Evolutionary conservation across 2,888 invertebrate genomes (phyloP).

Genomic region (Myathropa florea): DNA sequence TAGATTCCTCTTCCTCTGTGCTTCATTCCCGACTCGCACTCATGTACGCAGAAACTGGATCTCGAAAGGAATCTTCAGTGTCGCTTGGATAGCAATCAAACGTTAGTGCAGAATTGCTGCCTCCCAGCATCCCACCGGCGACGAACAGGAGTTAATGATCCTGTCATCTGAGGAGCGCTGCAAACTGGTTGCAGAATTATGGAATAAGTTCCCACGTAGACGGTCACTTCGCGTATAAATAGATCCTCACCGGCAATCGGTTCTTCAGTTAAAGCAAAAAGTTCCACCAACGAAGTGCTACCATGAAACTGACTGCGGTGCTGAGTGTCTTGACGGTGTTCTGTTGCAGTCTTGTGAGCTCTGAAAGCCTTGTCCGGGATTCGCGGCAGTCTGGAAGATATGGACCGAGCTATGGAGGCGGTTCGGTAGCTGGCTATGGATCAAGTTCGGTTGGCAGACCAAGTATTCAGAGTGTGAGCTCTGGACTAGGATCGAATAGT

Average conservation of each 20-base stretch:
- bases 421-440: conserved; percentile 40
- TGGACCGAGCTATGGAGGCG: conserved; percentile 41
- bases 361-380: conserved; percentile 38
- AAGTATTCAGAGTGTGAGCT: conserved; percentile 30
- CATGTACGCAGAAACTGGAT: conserved; percentile 38
- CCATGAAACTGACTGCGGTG: conserved; percentile 44
- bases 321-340: conserved; percentile 40
- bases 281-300: neutral
- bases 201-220: conserved; percentile 19
- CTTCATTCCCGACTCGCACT: neutral
- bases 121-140: conserved; percentile 38
- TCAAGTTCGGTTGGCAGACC: conserved; percentile 38
- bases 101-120: conserved; percentile 22
- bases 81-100: neutral
- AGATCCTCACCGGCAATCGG: conserved; percentile 16
- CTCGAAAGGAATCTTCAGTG: neutral
- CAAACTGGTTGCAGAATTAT: conserved; percentile 46
- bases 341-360: conserved; percentile 33
- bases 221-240: conserved; percentile 51
- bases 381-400: conserved; percentile 70
- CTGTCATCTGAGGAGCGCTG: conserved; percentile 9
- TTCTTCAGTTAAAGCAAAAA: conserved; percentile 24
- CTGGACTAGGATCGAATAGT: conserved; percentile 24
- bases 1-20: neutral
- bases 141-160: conserved; percentile 55